Conservation (phyloP, 1,140 invertebrate species). For the Drosophila pandora region DNA sequence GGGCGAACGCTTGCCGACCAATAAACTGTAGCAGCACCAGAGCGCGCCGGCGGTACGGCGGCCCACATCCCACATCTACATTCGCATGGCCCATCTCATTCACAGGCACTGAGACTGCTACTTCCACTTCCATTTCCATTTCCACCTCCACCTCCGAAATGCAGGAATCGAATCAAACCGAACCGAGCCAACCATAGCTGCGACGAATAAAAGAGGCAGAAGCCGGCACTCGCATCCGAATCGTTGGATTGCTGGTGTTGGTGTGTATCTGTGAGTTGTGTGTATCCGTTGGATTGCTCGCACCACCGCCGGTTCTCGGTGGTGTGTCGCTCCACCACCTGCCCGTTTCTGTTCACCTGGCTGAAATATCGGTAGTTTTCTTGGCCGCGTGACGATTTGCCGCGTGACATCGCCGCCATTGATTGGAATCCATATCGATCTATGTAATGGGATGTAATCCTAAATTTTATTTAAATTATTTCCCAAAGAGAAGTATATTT, state of each 20-base stretch:
- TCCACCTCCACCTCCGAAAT: not conserved
- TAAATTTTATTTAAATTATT: not conserved
- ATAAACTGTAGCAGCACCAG: constrained; percentile 73
- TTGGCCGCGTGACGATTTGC: constrained; percentile 74
- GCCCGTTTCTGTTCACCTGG: constrained; percentile 25
- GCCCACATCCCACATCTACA: constrained; percentile 5
- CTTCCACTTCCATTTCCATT: not conserved
- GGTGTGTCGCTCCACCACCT: constrained; percentile 32
- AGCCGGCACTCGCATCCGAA: constrained; percentile 51
- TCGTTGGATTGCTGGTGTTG: constrained; percentile 21
- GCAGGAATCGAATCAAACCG: constrained; percentile 35
- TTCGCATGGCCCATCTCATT: not conserved
- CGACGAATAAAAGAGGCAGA: constrained; percentile 72
- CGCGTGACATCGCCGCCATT: constrained; percentile 57
- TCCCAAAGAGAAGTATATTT: not conserved
- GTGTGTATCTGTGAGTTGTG: constrained; percentile 15
- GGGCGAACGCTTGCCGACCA: constrained; percentile 77
- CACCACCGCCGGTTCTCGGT: constrained; percentile 42
- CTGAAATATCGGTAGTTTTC: constrained; percentile 83
- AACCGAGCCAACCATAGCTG: constrained; percentile 69
- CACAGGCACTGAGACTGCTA: not conserved
- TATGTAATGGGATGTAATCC: constrained; percentile 1
- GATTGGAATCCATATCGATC: constrained; percentile 74
- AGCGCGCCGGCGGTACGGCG: constrained; percentile 19
- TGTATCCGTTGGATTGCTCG: constrained; percentile 53